These are phyloP conservation scores for Drosophila falleni DNA, from an alignment of 2,888 invertebrate species.

Conservation along the genomic window DNA sequence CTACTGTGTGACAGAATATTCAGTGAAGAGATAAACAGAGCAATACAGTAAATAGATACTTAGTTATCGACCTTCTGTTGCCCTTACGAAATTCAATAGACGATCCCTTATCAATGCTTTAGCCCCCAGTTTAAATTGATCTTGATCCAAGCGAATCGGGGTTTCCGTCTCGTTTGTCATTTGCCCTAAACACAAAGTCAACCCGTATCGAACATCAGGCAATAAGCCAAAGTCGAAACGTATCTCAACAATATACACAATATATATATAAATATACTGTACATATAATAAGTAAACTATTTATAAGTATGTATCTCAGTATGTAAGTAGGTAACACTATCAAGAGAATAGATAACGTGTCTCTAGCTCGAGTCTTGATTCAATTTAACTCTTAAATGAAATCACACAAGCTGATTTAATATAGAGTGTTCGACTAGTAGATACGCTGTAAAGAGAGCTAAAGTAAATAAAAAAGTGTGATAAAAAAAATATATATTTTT, in stretches of 20 bases:
- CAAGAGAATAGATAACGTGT: constrained; percentile 70
- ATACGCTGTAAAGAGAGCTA: constrained; percentile 1
- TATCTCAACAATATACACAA: constrained; percentile 12
- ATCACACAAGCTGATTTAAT: constrained; percentile 38
- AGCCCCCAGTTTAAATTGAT: constrained; percentile 2
- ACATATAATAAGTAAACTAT: constrained; percentile 5
- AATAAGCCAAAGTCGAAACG: constrained; percentile 68
- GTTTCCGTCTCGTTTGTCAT: constrained; percentile 22
- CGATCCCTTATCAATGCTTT: constrained; percentile 22
- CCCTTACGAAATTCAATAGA: constrained; percentile 26
- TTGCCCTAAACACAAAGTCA: constrained; percentile 41
- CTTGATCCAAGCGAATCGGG: constrained; percentile 25
- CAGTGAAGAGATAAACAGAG: neutral
- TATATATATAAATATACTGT: neutral
- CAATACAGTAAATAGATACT: neutral
- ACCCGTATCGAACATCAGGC: constrained; percentile 56
- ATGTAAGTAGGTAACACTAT: constrained; percentile 63
- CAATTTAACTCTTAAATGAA: constrained; percentile 62
- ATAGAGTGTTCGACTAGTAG: neutral
- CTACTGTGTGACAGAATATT: neutral
- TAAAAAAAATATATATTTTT: too few species aligned
- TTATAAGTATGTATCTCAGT: constrained; percentile 30
- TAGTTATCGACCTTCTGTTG: constrained; percentile 9
- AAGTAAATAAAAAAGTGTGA: too few species aligned
- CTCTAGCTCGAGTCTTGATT: constrained; percentile 42